Evolutionary conservation across 2,888 invertebrate species (phyloP), one percentile per base, ranked within the genome.

Genomic region (Molorchus minor): DNA sequence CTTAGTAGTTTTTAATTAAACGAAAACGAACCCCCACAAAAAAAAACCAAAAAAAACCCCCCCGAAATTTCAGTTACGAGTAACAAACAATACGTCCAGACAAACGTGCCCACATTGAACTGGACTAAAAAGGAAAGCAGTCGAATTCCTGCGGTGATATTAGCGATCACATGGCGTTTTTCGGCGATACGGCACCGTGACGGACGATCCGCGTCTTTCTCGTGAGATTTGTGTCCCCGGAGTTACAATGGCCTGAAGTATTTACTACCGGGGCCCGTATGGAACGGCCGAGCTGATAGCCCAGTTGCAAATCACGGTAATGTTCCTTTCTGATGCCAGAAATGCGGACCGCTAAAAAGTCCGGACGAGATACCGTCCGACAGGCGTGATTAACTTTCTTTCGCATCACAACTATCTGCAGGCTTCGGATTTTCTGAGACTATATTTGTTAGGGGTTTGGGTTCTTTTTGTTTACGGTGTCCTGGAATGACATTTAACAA

Each of bases 221-320:
- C 72, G 61, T 64, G 75, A 79, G 80, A 80, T 79, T 80, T 79
- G 80, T 79, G 77, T 77, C 77, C 74, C 73, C 66, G 62, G 76
- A 76, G 78, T 78, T 78, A 78, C 80, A 77, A 78, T 77, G 77
- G 77, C 74, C 72, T 79, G 79, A 79, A 77, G 78, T 79, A 80
- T 80, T 79, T 79, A 79, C 76, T 75, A 76, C 71, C 52, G 63
- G 69, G 73, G 74, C 73, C 74, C 72, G 74, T 75, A 74, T 75
- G 74, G 73, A 74, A 69, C 72, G 70, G 71, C 70, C 65, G 71
- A n/a, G n/a, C 70, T 70, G 72, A 72, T 73, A 72, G 70, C 68
- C 67, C 71, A 74, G 76, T 76, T 77, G 76, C 77, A 77, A 77
- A 78, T 77, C 77, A 58, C 52, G 45, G 55, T 53, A 49, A 56